Percentiles rank a stretch among this genome's conserved stretches.
These are phyloP conservation scores for Rhinatrema bivittatum DNA, from an alignment of 2,797 vertebrate species.

Conservation along the genomic window DNA sequence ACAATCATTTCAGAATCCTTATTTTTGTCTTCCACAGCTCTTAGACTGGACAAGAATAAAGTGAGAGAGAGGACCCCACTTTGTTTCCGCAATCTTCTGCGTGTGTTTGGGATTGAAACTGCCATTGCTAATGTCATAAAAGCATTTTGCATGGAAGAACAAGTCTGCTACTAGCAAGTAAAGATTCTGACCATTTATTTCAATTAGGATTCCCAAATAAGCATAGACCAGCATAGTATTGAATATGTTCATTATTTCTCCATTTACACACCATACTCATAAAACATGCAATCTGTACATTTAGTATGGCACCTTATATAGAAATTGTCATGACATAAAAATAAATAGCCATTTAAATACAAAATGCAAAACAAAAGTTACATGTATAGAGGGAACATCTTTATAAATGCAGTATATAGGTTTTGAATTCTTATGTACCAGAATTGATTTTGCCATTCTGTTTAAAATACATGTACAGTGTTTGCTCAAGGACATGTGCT, in stretches of 20 bases:
- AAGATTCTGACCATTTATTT: too few species aligned
- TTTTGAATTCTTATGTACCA: slow-evolving; percentile 45
- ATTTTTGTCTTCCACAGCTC: slow-evolving; percentile 32
- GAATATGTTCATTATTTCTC: slow-evolving; percentile 63
- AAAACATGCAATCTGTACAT: slow-evolving; percentile 55
- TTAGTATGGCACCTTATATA: slow-evolving; percentile 49
- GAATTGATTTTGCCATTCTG: slow-evolving; percentile 50
- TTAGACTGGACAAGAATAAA: slow-evolving; percentile 23
- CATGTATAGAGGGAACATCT: slow-evolving; percentile 52
- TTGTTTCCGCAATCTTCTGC: slow-evolving; percentile 65
- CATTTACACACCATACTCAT: slow-evolving; percentile 55
- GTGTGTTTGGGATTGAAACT: slow-evolving; percentile 63
- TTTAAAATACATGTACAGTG: slow-evolving; percentile 35
- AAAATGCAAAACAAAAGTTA: slow-evolving; percentile 70
- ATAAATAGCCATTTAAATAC: slow-evolving; percentile 88
- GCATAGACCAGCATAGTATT: slow-evolving; percentile 56
- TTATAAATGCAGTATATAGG: slow-evolving; percentile 52
- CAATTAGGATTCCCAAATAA: slow-evolving; percentile 20
- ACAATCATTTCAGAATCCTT: too few species aligned
- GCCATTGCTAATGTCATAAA: slow-evolving; percentile 67
- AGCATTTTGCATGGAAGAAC: slow-evolving; percentile 15
- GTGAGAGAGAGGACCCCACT: slow-evolving; percentile 22
- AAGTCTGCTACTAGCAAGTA: not conserved
- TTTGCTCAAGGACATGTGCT: slow-evolving; percentile 36
- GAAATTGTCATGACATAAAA: slow-evolving; percentile 66